A percentile compares a stretch with the other conserved stretches of the same genome.
Conservation (phyloP, 2,797 vertebrate species). For the Helarctos malayanus region DNA sequence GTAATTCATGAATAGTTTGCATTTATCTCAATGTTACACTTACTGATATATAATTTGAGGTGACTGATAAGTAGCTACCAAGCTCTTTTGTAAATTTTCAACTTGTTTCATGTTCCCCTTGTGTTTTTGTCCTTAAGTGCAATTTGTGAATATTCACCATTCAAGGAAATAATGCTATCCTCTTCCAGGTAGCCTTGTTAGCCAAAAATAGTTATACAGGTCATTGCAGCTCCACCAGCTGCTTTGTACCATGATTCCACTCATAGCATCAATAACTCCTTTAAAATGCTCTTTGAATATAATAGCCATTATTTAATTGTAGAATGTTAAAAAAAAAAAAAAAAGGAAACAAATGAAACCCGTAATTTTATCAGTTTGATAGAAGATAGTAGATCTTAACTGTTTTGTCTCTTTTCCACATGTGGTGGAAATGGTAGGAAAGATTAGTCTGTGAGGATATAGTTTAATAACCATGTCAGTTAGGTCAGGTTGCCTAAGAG, state of each 20-base stretch:
- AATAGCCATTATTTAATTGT: not conserved
- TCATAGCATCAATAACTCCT: not conserved
- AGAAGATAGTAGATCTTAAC: not conserved
- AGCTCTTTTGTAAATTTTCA: not conserved
- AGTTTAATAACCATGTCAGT: not conserved
- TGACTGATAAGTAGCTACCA: not conserved
- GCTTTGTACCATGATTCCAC: not conserved
- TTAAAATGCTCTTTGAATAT: slow-evolving; percentile 10
- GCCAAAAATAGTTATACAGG: not conserved
- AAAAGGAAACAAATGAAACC: not conserved
- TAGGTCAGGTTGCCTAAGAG: not conserved
- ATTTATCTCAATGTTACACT: slow-evolving; percentile 34
- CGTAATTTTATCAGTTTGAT: not conserved
- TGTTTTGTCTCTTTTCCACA: not conserved
- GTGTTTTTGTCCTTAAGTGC: not conserved
- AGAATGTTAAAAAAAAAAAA: not conserved
- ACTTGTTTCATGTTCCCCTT: not conserved
- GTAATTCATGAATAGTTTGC: not conserved
- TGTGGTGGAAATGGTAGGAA: not conserved
- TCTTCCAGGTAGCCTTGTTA: not conserved
- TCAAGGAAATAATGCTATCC: not conserved
- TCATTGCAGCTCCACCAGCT: not conserved
- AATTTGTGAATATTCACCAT: not conserved
- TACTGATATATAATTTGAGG: slow-evolving; percentile 7
- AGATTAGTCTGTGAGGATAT: not conserved